Base-by-base conservation (phyloP, 2,888 invertebrate genomes). In the Ophioninae sp. region DNA sequence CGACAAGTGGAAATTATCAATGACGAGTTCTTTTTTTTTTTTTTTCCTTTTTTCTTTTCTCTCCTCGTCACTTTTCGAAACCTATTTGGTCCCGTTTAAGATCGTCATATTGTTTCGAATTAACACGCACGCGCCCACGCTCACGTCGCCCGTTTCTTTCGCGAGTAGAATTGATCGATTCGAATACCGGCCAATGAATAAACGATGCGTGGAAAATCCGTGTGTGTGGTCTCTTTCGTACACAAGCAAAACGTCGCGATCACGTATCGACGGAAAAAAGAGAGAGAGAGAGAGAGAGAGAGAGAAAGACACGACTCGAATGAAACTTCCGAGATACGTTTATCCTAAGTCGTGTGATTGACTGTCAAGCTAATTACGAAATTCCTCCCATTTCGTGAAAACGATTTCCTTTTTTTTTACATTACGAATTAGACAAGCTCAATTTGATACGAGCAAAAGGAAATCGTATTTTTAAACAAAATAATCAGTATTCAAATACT, bases 131-230 rank as follows among this genome's bases (percentile, higher is more conserved):
- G 74, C 73, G 73, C 70, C 64, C 76, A 67, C 81, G 39, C 70
- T 5, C 39, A 8, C 61, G 20, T 20, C 23, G 39, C 23, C 67
- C 57, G 23, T 75, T 56, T 75, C 70, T 59, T 70, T 78, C 78
- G 8, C 13, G 37, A 17, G 59, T 68, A 69, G 76, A 74, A 77
- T 68, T 59, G 80, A 83, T 83, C 83, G 76, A 67, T 80, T 69
- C 69, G 75, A 68, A 83, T 81, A 78, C 83, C 77, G 65, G 20
- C 39, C 77, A 65, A 50, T 70, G 70, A 61, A 75, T 23, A 69
- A 37, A 57, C 62, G 59, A 74, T 23, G 78, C 30, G 74, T 78
- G 74, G 80, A 81, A 79, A 73, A 83, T 69, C 69, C 20, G 61
- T 73, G 64, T 73, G 64, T 59, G 77, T 73, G 64, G 61, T 69